Evolutionary conservation across 2,888 invertebrate genomes (phyloP), one percentile per base, ranked within the genome.

Genomic region (Spilarctia lutea): DNA sequence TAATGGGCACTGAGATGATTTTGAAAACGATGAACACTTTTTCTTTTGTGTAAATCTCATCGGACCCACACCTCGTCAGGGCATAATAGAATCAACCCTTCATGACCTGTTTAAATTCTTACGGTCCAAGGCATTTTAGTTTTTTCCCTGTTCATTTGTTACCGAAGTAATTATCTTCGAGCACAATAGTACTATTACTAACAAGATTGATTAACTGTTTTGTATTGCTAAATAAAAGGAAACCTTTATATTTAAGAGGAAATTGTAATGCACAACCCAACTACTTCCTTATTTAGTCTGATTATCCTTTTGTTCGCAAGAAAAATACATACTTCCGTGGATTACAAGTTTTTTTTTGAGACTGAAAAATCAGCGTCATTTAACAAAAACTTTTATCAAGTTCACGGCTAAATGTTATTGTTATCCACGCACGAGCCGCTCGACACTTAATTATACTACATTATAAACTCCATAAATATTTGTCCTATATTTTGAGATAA

Each of bases 301-400:
- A 74, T 75, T 82, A 75, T 83, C 79, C 72, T 79, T 65, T 52
- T 72, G 65, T 72, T 69, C 27, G 73, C 52, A 77, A 80, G 75
- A 79, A 78, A 75, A 48, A 45, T 52, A 13, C 48, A 71, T 39
- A 33, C 70, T 79, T 77, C 77, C 76, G 72, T 39, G 45, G 75
- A 72, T 74, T 71, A 74, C 65, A 45, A 30, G 35, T 73, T 45
- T 72, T 71, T 72, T 74, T 56, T 56, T 48, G 8, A 45, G 27
- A 8, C 63, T 33, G 35, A 13, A 56, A 33, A 35, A 30, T 4
- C 18, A 24, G 8, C 52, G 16, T n/a, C 18, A 65, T 56, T 20
- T 65, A 35, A 35, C n/a, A 72, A 68, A 77, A 80, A 66, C 65
- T 78, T 73, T 84, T 83, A 81, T 82, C 84, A 88, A 85, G 85